phyloP scores from a whole-genome alignment of 1,140 invertebrate species.

The Drosophila parabipectinata region DNA sequence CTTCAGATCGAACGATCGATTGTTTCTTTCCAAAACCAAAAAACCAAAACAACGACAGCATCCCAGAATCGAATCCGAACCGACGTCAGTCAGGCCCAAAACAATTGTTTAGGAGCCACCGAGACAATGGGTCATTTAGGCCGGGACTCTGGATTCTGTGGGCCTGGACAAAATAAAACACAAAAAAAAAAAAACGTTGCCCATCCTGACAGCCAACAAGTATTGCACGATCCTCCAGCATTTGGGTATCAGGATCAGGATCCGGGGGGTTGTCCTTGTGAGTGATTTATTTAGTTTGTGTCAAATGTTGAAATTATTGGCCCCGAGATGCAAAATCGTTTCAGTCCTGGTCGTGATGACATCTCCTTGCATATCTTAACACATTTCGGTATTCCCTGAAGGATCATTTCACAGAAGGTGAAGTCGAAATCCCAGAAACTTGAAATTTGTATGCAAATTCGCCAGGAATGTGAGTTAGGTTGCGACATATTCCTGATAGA shows the following conservation, averaged over 20 bases:
- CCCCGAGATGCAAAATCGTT: conserved; percentile 48
- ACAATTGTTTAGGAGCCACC: conserved; percentile 65
- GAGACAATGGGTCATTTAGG: conserved; percentile 78
- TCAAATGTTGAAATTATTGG: conserved; percentile 80
- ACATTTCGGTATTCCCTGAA: conserved; percentile 73
- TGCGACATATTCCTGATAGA: neutral
- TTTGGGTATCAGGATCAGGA: conserved; percentile 13
- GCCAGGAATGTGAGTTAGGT: conserved; percentile 5
- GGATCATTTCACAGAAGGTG: conserved; percentile 40
- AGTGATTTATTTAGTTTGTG: conserved; percentile 82
- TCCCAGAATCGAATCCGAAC: conserved; percentile 4
- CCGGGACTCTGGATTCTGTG: conserved; percentile 10
- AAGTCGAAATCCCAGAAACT: neutral
- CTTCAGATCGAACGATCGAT: conserved; percentile 68
- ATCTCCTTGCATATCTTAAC: conserved; percentile 75
- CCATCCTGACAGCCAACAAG: conserved; percentile 80
- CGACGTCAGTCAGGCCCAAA: conserved; percentile 51
- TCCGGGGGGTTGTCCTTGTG: conserved; percentile 39
- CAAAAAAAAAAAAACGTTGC: conserved; percentile 42
- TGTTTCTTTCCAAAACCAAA: conserved; percentile 53
- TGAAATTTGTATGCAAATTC: conserved; percentile 29
- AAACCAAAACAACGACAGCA: conserved; percentile 31
- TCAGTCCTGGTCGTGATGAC: conserved; percentile 59
- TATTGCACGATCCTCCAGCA: conserved; percentile 64
- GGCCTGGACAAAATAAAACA: neutral